A percentile compares a stretch with the other conserved stretches of the same genome.
Conservation (phyloP, 2,888 invertebrate species). For the Gerris lacustris region DNA sequence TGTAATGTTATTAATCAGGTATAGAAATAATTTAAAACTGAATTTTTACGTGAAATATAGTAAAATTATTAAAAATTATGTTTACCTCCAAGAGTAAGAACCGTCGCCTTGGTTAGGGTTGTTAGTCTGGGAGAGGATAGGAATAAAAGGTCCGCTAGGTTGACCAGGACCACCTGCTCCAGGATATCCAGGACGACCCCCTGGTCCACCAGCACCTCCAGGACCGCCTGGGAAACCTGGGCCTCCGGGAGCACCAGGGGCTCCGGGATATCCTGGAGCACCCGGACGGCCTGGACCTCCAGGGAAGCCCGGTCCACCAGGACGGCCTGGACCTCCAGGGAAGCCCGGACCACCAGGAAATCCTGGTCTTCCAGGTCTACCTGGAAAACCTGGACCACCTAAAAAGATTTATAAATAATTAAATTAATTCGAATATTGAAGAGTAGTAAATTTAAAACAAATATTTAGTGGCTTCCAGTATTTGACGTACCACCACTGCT, state of each 20-base stretch:
- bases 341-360: slow-evolving; percentile 23
- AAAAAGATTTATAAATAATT: too few relatives aligned
- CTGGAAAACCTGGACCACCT: slow-evolving; percentile 6
- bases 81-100: slow-evolving; percentile 50
- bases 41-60: too few relatives aligned
- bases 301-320: slow-evolving; percentile 30
- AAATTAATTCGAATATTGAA: too few relatives aligned
- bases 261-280: slow-evolving; percentile 6
- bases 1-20: slow-evolving; percentile 20
- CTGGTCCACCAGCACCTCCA: slow-evolving; percentile 17
- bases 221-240: slow-evolving; percentile 32
- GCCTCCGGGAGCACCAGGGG: slow-evolving; percentile 24
- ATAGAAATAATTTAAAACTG: too few relatives aligned
- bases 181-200: slow-evolving; percentile 8
- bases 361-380: slow-evolving; percentile 10
- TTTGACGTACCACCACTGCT: too few relatives aligned
- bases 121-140: slow-evolving; percentile 48
- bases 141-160: slow-evolving; percentile 38
- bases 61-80: too few relatives aligned
- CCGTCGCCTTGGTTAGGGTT: slow-evolving; percentile 49
- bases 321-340: slow-evolving; percentile 32
- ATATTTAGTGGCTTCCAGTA: too few relatives aligned
- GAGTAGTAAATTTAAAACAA: too few relatives aligned
- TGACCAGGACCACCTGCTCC: neutral
- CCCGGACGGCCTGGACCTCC: slow-evolving; percentile 23